Evolutionary conservation across 2,797 vertebrate species (phyloP).

Genomic region (Periparus ater): DNA sequence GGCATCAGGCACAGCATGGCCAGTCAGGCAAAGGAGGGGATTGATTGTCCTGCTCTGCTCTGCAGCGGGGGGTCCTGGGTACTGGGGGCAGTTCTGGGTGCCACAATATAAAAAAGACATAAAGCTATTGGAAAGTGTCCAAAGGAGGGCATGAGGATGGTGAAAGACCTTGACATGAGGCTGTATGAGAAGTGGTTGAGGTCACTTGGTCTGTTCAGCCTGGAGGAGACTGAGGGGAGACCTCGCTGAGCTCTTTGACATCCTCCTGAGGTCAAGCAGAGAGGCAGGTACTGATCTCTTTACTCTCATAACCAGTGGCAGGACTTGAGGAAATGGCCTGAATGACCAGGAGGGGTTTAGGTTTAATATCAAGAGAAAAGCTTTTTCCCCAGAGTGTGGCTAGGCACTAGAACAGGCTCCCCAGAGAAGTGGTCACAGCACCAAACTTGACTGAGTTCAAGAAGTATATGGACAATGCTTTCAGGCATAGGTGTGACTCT

Average conservation of each 20-base stretch:
- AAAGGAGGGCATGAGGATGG: background rate
- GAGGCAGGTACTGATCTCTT: background rate
- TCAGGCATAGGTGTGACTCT: background rate
- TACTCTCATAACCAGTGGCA: background rate
- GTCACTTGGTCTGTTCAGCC: background rate
- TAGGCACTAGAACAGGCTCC: background rate
- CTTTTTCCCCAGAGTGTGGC: background rate
- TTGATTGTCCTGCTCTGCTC: background rate
- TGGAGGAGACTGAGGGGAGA: background rate
- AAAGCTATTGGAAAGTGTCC: too few relatives aligned
- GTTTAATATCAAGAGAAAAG: background rate
- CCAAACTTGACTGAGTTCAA: background rate
- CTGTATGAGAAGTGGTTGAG: fast-evolving
- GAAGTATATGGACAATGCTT: background rate
- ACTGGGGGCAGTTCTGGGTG: background rate
- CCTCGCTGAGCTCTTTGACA: too few relatives aligned
- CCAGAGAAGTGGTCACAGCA: too few relatives aligned
- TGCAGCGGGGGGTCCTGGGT: fast-evolving
- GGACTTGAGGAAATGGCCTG: background rate
- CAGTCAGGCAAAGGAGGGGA: background rate
- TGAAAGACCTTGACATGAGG: background rate
- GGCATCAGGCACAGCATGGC: background rate
- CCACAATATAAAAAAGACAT: background rate
- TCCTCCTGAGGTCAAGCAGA: background rate
- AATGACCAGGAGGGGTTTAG: background rate